Conservation (phyloP, 2,797 vertebrate genomes). For the Halcyon smyrnensis region DNA sequence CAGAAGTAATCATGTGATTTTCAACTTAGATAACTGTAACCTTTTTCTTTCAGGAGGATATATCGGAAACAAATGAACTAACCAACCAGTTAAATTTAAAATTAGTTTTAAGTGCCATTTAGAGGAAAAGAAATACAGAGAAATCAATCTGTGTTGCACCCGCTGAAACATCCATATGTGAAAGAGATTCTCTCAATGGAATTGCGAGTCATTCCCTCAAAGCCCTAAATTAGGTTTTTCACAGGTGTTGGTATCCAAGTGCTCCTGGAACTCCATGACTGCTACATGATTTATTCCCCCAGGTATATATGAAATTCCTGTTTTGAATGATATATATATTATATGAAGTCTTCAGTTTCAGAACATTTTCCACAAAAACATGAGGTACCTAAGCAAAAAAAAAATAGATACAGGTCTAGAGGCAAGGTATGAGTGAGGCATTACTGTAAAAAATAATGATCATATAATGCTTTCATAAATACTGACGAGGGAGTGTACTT, state of each 20-base stretch:
- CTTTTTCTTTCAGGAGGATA: slow-evolving; percentile 3
- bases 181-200: not conserved
- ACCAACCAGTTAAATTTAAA: slow-evolving; percentile 26
- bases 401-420: not conserved
- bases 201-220: not conserved
- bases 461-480: not conserved
- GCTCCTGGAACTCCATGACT: not conserved
- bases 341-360: not conserved
- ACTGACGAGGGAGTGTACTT: not conserved
- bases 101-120: not conserved
- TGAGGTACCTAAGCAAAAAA: not conserved
- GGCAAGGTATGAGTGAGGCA: not conserved
- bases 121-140: not conserved
- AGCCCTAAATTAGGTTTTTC: not conserved
- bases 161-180: not conserved
- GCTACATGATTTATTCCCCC: not conserved
- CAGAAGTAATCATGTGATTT: slow-evolving; percentile 22
- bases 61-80: slow-evolving; percentile 28
- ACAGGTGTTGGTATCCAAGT: not conserved
- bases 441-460: not conserved
- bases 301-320: not conserved
- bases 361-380: not conserved
- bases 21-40: slow-evolving; percentile 11
- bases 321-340: not conserved
- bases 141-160: not conserved